phyloP scores from a whole-genome alignment of 2,113 vertebrate species.

The Carlito syrichta region DNA sequence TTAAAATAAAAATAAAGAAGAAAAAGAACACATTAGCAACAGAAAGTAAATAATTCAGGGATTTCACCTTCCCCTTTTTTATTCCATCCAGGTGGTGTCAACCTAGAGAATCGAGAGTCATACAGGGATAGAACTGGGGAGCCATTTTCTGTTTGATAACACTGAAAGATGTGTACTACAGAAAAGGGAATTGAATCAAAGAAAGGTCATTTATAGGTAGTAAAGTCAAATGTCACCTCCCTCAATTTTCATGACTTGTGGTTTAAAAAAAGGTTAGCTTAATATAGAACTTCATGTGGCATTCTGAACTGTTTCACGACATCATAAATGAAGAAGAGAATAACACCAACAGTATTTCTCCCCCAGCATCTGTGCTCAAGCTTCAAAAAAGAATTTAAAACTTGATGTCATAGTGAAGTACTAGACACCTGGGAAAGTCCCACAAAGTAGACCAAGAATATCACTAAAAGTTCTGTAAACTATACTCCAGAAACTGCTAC shows the following conservation, averaged over 20 bases:
- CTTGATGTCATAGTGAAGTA: not conserved
- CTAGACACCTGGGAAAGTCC: conserved; percentile 56
- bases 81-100: not conserved
- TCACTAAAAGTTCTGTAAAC: not conserved
- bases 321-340: conserved; percentile 3
- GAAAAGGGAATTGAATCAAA: conserved; percentile 53
- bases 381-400: conserved; percentile 31
- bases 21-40: not conserved
- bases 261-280: conserved; percentile 74
- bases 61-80: not conserved
- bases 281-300: conserved; percentile 51
- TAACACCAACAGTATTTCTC: not conserved
- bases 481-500: not conserved
- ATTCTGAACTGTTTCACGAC: conserved; percentile 47
- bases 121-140: not conserved
- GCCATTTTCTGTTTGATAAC: not conserved
- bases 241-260: conserved; percentile 54
- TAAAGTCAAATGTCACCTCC: conserved; percentile 67
- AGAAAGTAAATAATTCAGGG: not conserved
- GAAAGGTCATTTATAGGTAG: conserved; percentile 64
- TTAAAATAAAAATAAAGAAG: not conserved
- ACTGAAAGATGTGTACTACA: not conserved
- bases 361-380: not conserved
- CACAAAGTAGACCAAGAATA: not conserved
- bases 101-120: not conserved